Conservation (phyloP, 2,797 vertebrate genomes). For the Girardinus metallicus region DNA sequence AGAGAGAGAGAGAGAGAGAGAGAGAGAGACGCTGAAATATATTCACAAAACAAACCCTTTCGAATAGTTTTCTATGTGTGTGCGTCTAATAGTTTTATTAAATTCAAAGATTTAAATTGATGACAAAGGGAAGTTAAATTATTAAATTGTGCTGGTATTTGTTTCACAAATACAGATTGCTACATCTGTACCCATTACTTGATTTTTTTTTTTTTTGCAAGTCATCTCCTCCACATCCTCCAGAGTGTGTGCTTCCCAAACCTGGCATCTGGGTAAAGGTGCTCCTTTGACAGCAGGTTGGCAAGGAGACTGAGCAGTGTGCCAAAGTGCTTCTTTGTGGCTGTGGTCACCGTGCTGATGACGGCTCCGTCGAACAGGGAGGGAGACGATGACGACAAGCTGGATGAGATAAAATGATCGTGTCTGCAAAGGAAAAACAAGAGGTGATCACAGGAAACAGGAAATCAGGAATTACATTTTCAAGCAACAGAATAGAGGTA, state of each 20-base stretch:
- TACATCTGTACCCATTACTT: not conserved
- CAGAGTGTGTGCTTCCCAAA: constrained; percentile 18
- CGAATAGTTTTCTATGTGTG: too few relatives aligned
- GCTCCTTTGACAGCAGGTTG: constrained; percentile 89
- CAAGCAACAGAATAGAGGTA: not conserved
- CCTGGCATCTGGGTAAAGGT: constrained; percentile 92
- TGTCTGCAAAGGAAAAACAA: constrained; percentile 80
- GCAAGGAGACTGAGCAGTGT: constrained; percentile 93
- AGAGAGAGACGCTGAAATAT: too few relatives aligned
- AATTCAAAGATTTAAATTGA: too few relatives aligned
- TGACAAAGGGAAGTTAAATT: too few relatives aligned
- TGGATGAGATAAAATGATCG: constrained; percentile 98
- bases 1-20: too few relatives aligned
- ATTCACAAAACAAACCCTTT: too few relatives aligned
- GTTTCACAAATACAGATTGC: not conserved
- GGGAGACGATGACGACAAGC: constrained; percentile 95
- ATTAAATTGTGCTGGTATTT: not conserved
- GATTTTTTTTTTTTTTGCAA: not conserved
- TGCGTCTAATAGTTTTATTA: too few relatives aligned
- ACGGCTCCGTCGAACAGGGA: constrained; percentile 97
- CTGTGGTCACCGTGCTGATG: constrained; percentile 98
- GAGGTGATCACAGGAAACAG: not conserved
- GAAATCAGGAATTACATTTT: not conserved
- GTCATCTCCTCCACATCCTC: not conserved
- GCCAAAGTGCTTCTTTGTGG: constrained; percentile 98